A percentile compares a stretch with the other conserved stretches of the same genome.
phyloP scores from a whole-genome alignment of 2,888 invertebrate genomes.

The Dryocosmus kuriphilus region DNA sequence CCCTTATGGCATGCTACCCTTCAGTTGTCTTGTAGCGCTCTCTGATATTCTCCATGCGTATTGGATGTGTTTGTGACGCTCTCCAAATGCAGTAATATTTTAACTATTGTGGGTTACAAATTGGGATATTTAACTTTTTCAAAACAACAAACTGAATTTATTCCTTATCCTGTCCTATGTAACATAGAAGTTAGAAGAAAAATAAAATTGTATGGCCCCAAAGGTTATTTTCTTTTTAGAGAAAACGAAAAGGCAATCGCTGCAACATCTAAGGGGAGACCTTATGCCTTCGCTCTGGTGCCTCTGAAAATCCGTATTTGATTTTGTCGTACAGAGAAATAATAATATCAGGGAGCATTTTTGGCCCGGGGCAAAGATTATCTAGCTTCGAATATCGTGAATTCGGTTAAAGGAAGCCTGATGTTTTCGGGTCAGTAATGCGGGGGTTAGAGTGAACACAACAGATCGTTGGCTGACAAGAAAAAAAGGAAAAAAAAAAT shows the following conservation, averaged over 20 bases:
- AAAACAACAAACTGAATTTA: too few relatives aligned
- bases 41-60: too few relatives aligned
- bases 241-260: neutral
- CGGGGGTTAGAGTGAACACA: slow-evolving; percentile 18
- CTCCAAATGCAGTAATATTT: too few relatives aligned
- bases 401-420: slow-evolving; percentile 1
- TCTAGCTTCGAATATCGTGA: neutral
- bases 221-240: neutral
- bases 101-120: too few relatives aligned
- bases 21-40: too few relatives aligned
- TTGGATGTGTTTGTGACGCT: too few relatives aligned
- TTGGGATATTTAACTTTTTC: too few relatives aligned
- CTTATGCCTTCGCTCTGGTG: neutral
- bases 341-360: neutral
- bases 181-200: too few relatives aligned
- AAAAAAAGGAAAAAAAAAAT: neutral
- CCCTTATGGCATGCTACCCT: too few relatives aligned
- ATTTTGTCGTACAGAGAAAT: neutral
- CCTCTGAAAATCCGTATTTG: neutral
- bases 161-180: too few relatives aligned
- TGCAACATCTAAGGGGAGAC: neutral
- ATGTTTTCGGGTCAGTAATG: slow-evolving; percentile 43
- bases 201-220: too few relatives aligned
- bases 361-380: neutral
- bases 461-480: neutral